These are phyloP conservation scores for Diaphora mendica DNA, from an alignment of 2,888 invertebrate genomes.

Conservation along the genomic window DNA sequence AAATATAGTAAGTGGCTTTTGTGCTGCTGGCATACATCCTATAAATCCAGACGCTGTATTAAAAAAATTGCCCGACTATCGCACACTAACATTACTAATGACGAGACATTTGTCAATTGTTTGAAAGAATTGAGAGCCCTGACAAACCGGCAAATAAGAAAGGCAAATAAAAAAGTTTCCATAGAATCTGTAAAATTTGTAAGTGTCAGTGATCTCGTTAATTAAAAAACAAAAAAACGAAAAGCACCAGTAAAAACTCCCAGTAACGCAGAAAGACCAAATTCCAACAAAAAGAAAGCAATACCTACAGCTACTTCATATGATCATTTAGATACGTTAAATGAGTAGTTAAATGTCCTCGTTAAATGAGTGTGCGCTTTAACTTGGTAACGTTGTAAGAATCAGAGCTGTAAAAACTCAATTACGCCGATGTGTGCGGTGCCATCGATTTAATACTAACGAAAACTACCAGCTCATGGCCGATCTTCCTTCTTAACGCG, in stretches of 20 bases:
- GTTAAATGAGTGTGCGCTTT: too few relatives aligned
- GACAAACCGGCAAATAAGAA: slow-evolving; percentile 5
- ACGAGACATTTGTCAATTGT: slow-evolving; percentile 28
- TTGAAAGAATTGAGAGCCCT: slow-evolving; percentile 26
- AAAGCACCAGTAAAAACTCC: background rate
- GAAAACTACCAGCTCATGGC: too few relatives aligned
- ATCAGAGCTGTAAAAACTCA: too few relatives aligned
- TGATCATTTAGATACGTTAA: too few relatives aligned
- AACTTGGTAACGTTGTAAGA: too few relatives aligned
- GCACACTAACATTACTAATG: slow-evolving; percentile 23
- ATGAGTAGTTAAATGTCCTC: too few relatives aligned
- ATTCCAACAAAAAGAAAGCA: too few relatives aligned
- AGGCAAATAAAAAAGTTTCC: slow-evolving; percentile 23
- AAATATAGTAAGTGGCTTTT: slow-evolving; percentile 35
- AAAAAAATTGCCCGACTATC: slow-evolving; percentile 25
- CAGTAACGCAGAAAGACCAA: background rate
- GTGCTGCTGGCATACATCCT: slow-evolving; percentile 29
- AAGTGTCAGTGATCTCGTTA: slow-evolving; percentile 18
- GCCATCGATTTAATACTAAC: too few relatives aligned
- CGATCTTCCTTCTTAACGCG: too few relatives aligned
- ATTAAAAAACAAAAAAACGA: background rate
- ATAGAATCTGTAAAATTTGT: slow-evolving; percentile 26
- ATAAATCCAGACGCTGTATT: slow-evolving; percentile 22
- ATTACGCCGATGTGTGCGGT: too few relatives aligned
- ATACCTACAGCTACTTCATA: too few relatives aligned